A percentile compares a stretch with the other conserved stretches of the same genome.
These are phyloP conservation scores for Calliopsis andreniformis DNA, from an alignment of 1,140 invertebrate species.

Conservation along the genomic window DNA sequence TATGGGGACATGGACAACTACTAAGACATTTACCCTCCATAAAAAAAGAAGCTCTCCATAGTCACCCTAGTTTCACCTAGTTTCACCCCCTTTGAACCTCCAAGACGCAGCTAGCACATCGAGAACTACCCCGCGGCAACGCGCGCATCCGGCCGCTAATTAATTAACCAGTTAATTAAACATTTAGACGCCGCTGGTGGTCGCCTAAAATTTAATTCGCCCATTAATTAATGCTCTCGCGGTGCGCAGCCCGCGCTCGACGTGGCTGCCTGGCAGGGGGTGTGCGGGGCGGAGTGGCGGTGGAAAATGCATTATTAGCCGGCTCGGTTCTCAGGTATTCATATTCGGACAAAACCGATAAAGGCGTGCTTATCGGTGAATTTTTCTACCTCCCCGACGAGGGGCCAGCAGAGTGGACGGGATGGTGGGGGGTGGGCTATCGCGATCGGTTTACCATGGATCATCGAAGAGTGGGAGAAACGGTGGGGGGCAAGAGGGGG, in stretches of 20 bases:
- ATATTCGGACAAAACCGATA: conserved; percentile 47
- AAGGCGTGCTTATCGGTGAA: conserved; percentile 40
- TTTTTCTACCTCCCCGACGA: conserved; percentile 27
- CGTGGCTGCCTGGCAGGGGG: background rate
- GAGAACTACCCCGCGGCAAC: conserved; percentile 1
- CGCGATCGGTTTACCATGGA: too few relatives aligned
- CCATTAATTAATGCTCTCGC: conserved; percentile 50
- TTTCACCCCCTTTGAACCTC: too few relatives aligned
- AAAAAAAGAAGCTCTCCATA: too few relatives aligned
- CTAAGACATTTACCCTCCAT: too few relatives aligned
- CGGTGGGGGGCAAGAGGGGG: too few relatives aligned
- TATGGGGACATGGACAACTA: too few relatives aligned
- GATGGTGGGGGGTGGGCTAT: too few relatives aligned
- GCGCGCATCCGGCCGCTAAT: conserved; percentile 35
- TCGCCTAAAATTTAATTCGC: conserved; percentile 52
- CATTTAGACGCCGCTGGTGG: conserved; percentile 51
- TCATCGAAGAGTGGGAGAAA: background rate
- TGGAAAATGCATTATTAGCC: conserved; percentile 47
- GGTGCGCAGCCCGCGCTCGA: conserved; percentile 19
- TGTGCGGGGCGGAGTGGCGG: background rate
- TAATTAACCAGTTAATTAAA: conserved; percentile 55
- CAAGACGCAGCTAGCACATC: too few relatives aligned
- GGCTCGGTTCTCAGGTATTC: conserved; percentile 40
- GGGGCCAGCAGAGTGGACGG: background rate
- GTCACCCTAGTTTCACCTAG: too few relatives aligned